Base-by-base conservation (phyloP, 2,888 invertebrate genomes). In the Zaprionus obscuricornis region DNA sequence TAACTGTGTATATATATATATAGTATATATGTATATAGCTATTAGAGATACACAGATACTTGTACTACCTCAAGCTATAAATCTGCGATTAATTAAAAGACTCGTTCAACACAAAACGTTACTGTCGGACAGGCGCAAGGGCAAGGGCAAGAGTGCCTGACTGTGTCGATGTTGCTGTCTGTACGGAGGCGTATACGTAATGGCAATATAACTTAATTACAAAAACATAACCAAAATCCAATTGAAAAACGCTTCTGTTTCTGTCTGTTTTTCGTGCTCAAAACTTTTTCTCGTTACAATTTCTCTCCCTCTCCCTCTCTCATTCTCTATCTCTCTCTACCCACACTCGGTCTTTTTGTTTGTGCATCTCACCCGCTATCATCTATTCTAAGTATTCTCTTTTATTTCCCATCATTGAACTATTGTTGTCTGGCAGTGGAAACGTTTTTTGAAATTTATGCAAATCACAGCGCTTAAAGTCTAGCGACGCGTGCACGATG, bases 81-180 rank as follows among this genome's bases (percentile, higher is more conserved):
- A 81, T 82, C 86, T 82, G 78, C 71, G 72, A 82, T 86, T 82
- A 82, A 82, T 82, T 82, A 82, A 84, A 77, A 58, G 45, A 47
- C 62, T 52, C 65, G 17, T 27, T 45, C 26, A 27, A 29, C 33
- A 29, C 11, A 33, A 47, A 33, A 22, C 54, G 27, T 31, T 14
- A 16, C n/a, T n/a, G n/a, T n/a, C n/a, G n/a, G n/a, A n/a, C n/a
- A n/a, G n/a, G n/a, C n/a, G n/a, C n/a, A n/a, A n/a, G n/a, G n/a
- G n/a, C n/a, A n/a, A n/a, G n/a, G n/a, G n/a, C n/a, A n/a, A n/a
- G n/a, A n/a, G n/a, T n/a, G n/a, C n/a, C n/a, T n/a, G n/a, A n/a
- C n/a, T n/a, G n/a, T n/a, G n/a, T n/a, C n/a, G n/a, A n/a, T n/a
- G n/a, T n/a, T n/a, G n/a, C n/a, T n/a, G n/a, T n/a, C n/a, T n/a